A percentile compares a stretch with the other conserved stretches of the same genome.
Conservation (phyloP, 2,888 invertebrate genomes). For the Lithophane leautieri region DNA sequence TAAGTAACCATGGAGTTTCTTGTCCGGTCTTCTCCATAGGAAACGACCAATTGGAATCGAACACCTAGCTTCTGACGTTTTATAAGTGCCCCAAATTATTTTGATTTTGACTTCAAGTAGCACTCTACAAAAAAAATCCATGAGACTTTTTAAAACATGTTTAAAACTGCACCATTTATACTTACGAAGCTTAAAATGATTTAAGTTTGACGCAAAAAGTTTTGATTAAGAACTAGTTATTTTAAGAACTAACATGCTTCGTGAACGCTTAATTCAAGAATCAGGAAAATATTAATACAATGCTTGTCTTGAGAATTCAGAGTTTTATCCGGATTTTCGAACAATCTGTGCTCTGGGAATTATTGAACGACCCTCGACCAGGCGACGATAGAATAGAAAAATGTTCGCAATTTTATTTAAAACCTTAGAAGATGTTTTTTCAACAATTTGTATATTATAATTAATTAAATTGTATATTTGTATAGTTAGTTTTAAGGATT, state of each 20-base stretch:
- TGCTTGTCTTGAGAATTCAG: not conserved
- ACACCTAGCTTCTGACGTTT: too few relatives aligned
- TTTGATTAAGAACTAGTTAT: not conserved
- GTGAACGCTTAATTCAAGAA: not conserved
- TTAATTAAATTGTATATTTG: too few relatives aligned
- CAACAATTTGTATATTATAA: too few relatives aligned
- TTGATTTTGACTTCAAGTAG: conserved; percentile 11
- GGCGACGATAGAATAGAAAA: not conserved
- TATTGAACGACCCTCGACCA: not conserved
- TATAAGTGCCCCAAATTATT: too few relatives aligned
- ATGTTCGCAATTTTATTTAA: not conserved
- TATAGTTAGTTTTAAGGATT: too few relatives aligned
- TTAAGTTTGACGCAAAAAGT: not conserved
- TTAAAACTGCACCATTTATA: not conserved
- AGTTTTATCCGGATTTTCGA: not conserved
- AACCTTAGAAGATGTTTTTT: too few relatives aligned
- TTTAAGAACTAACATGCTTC: not conserved
- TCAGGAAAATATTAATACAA: not conserved
- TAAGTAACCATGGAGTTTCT: too few relatives aligned
- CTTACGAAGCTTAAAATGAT: not conserved
- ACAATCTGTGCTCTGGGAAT: not conserved
- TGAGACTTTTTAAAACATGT: not conserved
- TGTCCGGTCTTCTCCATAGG: too few relatives aligned
- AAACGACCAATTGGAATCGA: too few relatives aligned
- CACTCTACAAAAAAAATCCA: not conserved